Conservation (phyloP, 1,140 invertebrate genomes). For the Musca vetustissima region DNA sequence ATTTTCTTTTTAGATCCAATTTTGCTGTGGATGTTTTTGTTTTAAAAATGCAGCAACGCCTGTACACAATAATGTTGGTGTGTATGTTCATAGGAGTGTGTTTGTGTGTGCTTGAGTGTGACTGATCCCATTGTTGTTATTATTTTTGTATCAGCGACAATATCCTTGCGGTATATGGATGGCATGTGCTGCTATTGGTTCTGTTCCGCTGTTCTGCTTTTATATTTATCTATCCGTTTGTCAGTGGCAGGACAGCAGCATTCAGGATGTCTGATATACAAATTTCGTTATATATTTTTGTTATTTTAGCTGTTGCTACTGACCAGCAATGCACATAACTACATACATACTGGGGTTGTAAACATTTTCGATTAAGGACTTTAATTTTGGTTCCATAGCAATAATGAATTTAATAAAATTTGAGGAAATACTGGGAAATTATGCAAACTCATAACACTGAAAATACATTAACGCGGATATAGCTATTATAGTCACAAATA, state of each 20-base stretch:
- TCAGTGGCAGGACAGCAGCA: too few species aligned
- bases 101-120: background rate
- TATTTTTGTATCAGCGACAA: background rate
- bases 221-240: background rate
- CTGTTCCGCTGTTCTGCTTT: background rate
- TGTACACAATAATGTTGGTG: background rate
- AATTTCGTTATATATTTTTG: background rate
- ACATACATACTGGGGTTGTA: too few species aligned
- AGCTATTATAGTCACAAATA: too few species aligned
- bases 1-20: slow-evolving; percentile 17
- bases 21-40: slow-evolving; percentile 11
- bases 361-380: too few species aligned
- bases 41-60: slow-evolving; percentile 4
- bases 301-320: slow-evolving; percentile 20
- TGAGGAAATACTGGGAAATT: too few species aligned
- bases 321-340: background rate
- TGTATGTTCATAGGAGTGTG: background rate
- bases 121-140: slow-evolving; percentile 3
- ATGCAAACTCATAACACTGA: too few species aligned
- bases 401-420: too few species aligned
- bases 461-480: too few species aligned
- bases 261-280: background rate
- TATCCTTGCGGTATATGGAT: background rate
- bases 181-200: background rate
- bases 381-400: too few species aligned